These are phyloP conservation scores for Phallusia fumigata DNA, from an alignment of 23 tunicate genomes.

Conservation along the genomic window DNA sequence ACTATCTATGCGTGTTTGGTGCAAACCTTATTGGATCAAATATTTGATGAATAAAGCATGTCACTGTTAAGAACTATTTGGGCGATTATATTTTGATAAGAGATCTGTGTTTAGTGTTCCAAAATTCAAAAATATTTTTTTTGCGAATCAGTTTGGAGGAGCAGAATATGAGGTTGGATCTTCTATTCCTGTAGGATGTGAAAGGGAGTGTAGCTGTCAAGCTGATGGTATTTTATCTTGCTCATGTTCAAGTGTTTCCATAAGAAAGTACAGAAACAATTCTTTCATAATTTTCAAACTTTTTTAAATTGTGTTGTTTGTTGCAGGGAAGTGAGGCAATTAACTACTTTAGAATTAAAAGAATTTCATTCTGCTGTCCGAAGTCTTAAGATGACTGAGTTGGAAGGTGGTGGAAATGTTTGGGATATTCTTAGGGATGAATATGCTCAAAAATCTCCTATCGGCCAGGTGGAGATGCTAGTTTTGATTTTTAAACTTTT, in stretches of 20 bases:
- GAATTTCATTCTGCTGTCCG: slow-evolving; percentile 62
- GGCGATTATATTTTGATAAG: too few species aligned
- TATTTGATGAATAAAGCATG: too few species aligned
- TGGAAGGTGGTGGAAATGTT: slow-evolving; percentile 40
- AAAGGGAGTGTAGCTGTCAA: slow-evolving; percentile 35
- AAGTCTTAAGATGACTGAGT: slow-evolving; percentile 35
- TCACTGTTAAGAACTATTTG: too few species aligned
- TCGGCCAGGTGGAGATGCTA: slow-evolving; percentile 49
- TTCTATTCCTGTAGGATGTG: slow-evolving; percentile 44
- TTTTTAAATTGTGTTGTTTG: too few species aligned
- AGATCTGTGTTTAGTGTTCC: too few species aligned
- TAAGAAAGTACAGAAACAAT: slow-evolving; percentile 33
- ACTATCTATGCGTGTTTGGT: not conserved
- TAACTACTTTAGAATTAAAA: slow-evolving; percentile 39
- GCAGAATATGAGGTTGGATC: slow-evolving; percentile 6
- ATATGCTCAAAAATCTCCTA: slow-evolving; percentile 51
- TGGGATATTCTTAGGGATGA: slow-evolving; percentile 79
- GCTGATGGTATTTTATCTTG: slow-evolving; percentile 48
- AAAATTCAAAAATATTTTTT: too few species aligned
- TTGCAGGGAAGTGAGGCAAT: slow-evolving; percentile 69
- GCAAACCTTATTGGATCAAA: not conserved
- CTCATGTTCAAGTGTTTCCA: slow-evolving; percentile 26
- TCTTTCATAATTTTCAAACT: too few species aligned
- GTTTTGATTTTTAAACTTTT: not conserved
- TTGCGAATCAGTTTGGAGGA: slow-evolving; percentile 36